Evolutionary conservation across 2,113 vertebrate genomes (phyloP), one percentile per base, ranked within the genome.

Genomic region (Muntiacus reevesi): DNA sequence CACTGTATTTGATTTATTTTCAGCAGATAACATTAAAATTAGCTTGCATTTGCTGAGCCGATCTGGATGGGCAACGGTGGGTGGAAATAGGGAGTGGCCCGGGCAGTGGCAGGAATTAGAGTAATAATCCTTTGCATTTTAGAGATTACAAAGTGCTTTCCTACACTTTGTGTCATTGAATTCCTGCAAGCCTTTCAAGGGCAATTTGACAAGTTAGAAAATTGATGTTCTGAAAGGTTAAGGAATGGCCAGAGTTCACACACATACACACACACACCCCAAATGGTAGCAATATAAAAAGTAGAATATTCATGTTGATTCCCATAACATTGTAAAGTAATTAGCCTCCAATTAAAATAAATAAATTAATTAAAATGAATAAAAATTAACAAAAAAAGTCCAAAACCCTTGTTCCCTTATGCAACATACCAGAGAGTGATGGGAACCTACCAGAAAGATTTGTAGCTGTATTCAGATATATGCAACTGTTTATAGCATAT

Each of bases 11-110:
- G 94, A 96, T 97, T 95, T 94, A 89, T 84, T 95, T 57, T 94
- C 76, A 94, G 83, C 91, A 97, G 96, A 76, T 96, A 96, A 89
- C 89, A 95, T 96, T 96, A 96, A 98, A 98, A 96, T 95, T 86
- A 86, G 57, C 54, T 96, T 96, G 40, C 62, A 85, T 94, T 97
- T 87, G 83, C 84, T 89, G 88, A 96, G 64, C 79, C 91, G 90
- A 98, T 94, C 95, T 89, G 85, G 85, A 94, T 78, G 50, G 71
- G 93, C 86, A 60, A 54, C n/a, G 16, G 86, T 81, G 52, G 71
- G 89, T 96, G 87, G 91, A 93, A 96, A 95, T 27, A 91, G 89
- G 87, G 96, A 93, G 96, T 97, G 95, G 60, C 96, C 71, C 84
- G 97, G 97, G 97, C 91, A 57, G 87, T 62, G 86, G 43, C 91